These are phyloP conservation scores for Scolopax mira DNA, from an alignment of 2,113 vertebrate species.

Conservation along the genomic window DNA sequence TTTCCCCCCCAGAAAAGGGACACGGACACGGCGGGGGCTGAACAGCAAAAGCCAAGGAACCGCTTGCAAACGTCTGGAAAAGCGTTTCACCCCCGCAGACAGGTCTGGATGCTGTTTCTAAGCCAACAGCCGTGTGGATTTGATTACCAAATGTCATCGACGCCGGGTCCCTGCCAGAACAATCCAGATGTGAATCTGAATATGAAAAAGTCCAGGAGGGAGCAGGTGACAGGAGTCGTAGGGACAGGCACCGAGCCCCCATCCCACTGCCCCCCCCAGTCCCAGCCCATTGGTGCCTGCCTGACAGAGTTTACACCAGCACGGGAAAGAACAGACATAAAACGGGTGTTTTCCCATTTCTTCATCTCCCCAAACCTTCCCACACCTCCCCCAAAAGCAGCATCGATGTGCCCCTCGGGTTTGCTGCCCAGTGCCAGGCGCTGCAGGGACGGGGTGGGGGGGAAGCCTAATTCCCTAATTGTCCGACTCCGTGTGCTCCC, in stretches of 20 bases:
- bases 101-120: background rate
- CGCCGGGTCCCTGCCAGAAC: slow-evolving; percentile 33
- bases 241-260: background rate
- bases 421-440: background rate
- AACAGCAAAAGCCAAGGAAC: background rate
- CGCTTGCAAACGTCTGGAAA: accelerated
- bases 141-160: background rate
- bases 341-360: background rate
- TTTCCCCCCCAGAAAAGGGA: background rate
- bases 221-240: slow-evolving; percentile 24
- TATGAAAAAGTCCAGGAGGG: slow-evolving; percentile 43
- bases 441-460: background rate
- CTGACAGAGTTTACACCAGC: background rate
- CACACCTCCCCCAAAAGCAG: background rate
- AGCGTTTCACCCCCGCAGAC: background rate
- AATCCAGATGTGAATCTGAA: slow-evolving; percentile 62
- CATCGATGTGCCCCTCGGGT: background rate
- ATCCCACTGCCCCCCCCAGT: accelerated
- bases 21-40: accelerated
- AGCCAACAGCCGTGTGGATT: background rate
- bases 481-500: background rate
- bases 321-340: background rate
- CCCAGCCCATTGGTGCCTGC: background rate
- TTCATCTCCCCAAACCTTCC: background rate
- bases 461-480: background rate